These are phyloP conservation scores for Heliothis virescens DNA, from an alignment of 1,140 invertebrate genomes.

Conservation along the genomic window DNA sequence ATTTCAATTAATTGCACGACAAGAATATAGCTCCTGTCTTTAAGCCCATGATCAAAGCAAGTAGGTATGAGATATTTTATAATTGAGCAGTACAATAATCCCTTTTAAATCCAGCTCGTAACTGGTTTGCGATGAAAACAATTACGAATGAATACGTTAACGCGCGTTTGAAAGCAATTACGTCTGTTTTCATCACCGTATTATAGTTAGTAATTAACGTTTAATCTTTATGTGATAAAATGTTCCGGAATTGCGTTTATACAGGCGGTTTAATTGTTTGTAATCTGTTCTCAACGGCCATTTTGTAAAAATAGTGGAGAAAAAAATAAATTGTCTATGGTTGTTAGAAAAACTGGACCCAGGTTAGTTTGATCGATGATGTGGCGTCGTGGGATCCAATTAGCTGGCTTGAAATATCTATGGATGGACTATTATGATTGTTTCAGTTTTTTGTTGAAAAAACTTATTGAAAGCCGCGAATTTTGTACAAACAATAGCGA, in stretches of 20 bases:
- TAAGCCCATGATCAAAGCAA: too few relatives aligned
- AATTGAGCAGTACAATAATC: too few relatives aligned
- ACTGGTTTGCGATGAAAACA: neutral
- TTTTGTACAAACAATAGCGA: neutral
- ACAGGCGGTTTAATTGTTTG: conserved; percentile 22
- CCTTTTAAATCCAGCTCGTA: too few relatives aligned
- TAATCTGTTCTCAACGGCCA: conserved; percentile 28
- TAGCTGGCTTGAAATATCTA: conserved; percentile 23
- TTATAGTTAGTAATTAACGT: conserved; percentile 21
- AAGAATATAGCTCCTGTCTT: too few relatives aligned
- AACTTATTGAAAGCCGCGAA: neutral
- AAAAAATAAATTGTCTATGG: conserved; percentile 18
- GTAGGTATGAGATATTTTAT: too few relatives aligned
- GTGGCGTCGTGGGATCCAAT: conserved; percentile 45
- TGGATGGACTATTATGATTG: conserved; percentile 42
- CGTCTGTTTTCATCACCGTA: neutral
- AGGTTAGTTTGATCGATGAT: conserved; percentile 46
- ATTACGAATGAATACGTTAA: neutral
- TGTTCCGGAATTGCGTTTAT: conserved; percentile 6
- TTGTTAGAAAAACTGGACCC: conserved; percentile 39
- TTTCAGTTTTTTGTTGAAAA: conserved; percentile 26
- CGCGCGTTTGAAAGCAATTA: neutral
- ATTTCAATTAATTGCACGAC: too few relatives aligned
- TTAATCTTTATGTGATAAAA: conserved; percentile 2
- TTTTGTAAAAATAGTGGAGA: conserved; percentile 24